These are phyloP conservation scores for Argyrosomus regius DNA, from an alignment of 2,797 vertebrate genomes.

Conservation along the genomic window DNA sequence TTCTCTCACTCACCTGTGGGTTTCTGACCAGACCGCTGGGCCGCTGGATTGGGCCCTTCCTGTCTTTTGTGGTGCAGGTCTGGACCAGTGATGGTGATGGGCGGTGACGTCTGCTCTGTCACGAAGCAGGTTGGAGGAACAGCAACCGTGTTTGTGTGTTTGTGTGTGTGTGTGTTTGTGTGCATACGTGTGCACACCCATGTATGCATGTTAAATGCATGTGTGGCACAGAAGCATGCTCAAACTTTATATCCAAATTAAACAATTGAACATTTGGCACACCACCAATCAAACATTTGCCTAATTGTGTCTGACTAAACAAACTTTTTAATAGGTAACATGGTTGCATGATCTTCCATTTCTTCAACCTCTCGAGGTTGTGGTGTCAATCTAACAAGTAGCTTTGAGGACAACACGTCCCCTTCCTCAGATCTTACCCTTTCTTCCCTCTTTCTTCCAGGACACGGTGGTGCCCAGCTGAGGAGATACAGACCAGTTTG, in stretches of 20 bases:
- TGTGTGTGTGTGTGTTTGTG: conserved; percentile 41
- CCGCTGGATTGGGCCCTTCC: conserved; percentile 76
- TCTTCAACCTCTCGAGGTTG: conserved; percentile 17
- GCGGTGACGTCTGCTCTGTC: conserved; percentile 84
- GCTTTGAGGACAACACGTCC: background rate
- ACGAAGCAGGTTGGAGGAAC: conserved; percentile 83
- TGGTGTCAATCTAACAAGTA: conserved; percentile 4
- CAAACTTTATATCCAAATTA: conserved; percentile 18
- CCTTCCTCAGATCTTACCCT: conserved; percentile 4
- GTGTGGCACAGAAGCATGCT: conserved; percentile 65
- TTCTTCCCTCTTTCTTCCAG: conserved; percentile 63
- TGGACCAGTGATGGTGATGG: conserved; percentile 85
- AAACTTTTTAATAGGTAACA: conserved; percentile 28
- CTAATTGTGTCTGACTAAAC: conserved; percentile 5
- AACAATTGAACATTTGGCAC: conserved; percentile 33
- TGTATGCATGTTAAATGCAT: conserved; percentile 61
- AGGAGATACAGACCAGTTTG: conserved; percentile 63
- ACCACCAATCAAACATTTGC: conserved; percentile 10
- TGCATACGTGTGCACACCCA: conserved; percentile 35
- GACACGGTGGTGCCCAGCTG: conserved; percentile 49
- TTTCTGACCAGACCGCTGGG: conserved; percentile 79
- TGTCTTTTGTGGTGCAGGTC: conserved; percentile 87
- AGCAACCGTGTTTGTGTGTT: conserved; percentile 66
- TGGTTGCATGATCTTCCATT: conserved; percentile 72
- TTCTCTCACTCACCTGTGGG: conserved; percentile 70